Conservation (phyloP, 2,888 invertebrate species). For the Matsumyia berberina region DNA sequence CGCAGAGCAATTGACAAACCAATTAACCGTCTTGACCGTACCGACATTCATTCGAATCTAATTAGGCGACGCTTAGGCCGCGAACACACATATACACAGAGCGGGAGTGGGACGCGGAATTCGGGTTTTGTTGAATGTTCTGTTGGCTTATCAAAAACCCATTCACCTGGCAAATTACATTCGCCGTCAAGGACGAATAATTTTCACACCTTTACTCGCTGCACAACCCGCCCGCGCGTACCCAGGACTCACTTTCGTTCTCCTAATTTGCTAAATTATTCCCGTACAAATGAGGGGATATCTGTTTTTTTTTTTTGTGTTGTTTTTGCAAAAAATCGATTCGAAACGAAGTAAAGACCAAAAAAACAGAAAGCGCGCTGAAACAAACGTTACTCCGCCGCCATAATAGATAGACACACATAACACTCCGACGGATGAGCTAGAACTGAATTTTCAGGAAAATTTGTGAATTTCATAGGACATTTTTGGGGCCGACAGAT, state of each 20-base stretch:
- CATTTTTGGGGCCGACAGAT: constrained; percentile 46
- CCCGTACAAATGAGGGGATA: constrained; percentile 24
- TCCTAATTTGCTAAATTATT: constrained; percentile 48
- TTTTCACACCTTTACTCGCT: constrained; percentile 55
- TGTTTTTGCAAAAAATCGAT: constrained; percentile 79
- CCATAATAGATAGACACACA: constrained; percentile 76
- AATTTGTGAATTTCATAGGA: constrained; percentile 77
- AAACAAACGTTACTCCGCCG: constrained; percentile 63
- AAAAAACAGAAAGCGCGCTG: constrained; percentile 35
- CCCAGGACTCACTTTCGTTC: constrained; percentile 53
- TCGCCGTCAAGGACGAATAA: constrained; percentile 63
- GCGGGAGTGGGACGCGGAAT: background rate
- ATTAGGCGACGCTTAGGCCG: constrained; percentile 64
- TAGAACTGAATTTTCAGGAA: constrained; percentile 81
- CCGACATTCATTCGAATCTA: constrained; percentile 59
- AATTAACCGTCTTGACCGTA: constrained; percentile 68
- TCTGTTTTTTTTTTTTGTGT: constrained; percentile 5
- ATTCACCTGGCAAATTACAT: constrained; percentile 69
- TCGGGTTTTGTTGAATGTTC: background rate
- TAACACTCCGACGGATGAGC: constrained; percentile 83
- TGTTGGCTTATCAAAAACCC: constrained; percentile 55
- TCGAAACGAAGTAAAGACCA: constrained; percentile 76
- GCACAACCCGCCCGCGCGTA: constrained; percentile 26
- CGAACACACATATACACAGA: constrained; percentile 14
- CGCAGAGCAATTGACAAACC: constrained; percentile 59